phyloP scores from a whole-genome alignment of 2,797 vertebrate species.

The Oreortyx pictus region DNA sequence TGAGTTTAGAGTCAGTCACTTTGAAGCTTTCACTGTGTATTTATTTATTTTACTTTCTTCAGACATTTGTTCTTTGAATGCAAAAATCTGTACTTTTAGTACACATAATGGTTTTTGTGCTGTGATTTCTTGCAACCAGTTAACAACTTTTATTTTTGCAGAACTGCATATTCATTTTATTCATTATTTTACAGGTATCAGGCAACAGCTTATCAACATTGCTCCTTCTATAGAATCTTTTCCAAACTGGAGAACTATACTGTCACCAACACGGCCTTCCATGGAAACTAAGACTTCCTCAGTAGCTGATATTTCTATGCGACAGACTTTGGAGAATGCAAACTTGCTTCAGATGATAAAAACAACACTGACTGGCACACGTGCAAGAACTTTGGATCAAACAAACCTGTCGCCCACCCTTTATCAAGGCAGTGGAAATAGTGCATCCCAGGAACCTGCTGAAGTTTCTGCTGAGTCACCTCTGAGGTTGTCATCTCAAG shows the following conservation, averaged over 20 bases:
- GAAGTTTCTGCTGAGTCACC: conserved; percentile 81
- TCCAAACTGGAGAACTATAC: conserved; percentile 75
- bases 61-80: background rate
- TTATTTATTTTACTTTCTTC: background rate
- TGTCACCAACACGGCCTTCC: conserved; percentile 83
- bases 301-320: conserved; percentile 70
- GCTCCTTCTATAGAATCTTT: conserved; percentile 80
- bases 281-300: conserved; percentile 82
- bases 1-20: background rate
- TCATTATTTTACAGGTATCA: conserved; percentile 68
- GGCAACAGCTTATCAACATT: conserved; percentile 54
- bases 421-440: conserved; percentile 81
- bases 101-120: background rate
- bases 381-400: conserved; percentile 78
- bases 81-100: background rate
- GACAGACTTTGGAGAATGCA: conserved; percentile 71
- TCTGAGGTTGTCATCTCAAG: conserved; percentile 73
- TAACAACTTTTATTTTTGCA: background rate
- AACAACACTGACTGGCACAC: conserved; percentile 72
- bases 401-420: conserved; percentile 79
- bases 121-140: background rate
- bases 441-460: conserved; percentile 82
- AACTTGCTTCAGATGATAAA: conserved; percentile 71
- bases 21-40: background rate
- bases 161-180: background rate